Evolutionary conservation across 2,113 vertebrate genomes (phyloP), one percentile per base, ranked within the genome.

Genomic region (Daboia siamensis): DNA sequence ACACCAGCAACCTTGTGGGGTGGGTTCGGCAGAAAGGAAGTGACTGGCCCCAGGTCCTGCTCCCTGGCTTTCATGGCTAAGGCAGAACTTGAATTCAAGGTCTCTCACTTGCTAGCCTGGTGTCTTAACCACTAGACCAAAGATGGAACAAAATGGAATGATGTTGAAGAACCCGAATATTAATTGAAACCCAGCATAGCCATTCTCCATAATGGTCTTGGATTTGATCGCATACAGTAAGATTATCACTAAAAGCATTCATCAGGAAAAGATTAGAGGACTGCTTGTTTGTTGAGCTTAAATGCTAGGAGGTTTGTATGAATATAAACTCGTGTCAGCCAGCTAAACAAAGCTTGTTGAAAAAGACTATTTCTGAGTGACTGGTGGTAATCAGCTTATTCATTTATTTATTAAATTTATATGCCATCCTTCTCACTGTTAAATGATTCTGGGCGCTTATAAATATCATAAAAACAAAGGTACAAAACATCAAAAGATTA

Each of bases 331-430:
- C 13, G 24, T 87, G 29, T 61, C 64, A 89, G 55, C 29, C 52
- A 92, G 23, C 44, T 59, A 1, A 0, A 0, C 0, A 4, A 3
- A 2, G 80, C 10, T 24, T 0, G 20, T 21, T 48, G 15, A 88
- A 88, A 93, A 69, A 92, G 57, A 64, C 33, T 90, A 13, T 90
- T 90, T 86, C 74, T 86, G 56, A 51, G 24, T 46, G 85, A n/a
- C 55, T 80, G 12, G 64, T 61, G 69, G 20, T 48, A 86, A 86
- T 48, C 23, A 46, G 44, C 5, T 86, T 11, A 51, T 39, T n/a
- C 13, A 85, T 74, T 61, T 26, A 26, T 61, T 61, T 29, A 61
- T 61, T 61, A 61, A 26, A 61, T 61, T 11, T 61, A 61, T 61
- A 61, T 29, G 59, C 24, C 26, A 61, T 26, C 59, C 26, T 4